These are phyloP conservation scores for Actinostola sp. DNA, from an alignment of 92 coral and sea anemone genomes.

Conservation along the genomic window DNA sequence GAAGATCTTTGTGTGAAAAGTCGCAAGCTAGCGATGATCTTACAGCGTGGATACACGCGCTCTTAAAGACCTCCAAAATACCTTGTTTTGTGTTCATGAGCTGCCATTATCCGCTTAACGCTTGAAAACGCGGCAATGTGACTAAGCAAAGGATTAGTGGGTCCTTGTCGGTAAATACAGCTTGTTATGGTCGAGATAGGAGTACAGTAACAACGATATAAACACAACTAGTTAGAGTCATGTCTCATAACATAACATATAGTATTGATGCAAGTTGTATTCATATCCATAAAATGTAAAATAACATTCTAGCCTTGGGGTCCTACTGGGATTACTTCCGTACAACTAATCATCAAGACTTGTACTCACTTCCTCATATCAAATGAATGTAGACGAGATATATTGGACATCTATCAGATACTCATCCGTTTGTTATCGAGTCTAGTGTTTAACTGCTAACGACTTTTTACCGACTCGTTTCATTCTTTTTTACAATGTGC, in stretches of 20 bases:
- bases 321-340: slow-evolving; percentile 36
- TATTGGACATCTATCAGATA: slow-evolving; percentile 2
- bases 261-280: too few relatives aligned
- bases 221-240: too few relatives aligned
- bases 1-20: slow-evolving; percentile 26
- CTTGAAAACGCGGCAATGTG: slow-evolving; percentile 34
- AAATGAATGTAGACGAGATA: background rate
- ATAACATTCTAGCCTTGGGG: slow-evolving; percentile 22
- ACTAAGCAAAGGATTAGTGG: slow-evolving; percentile 26
- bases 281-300: too few relatives aligned
- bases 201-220: too few relatives aligned
- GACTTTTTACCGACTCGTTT: background rate
- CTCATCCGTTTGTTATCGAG: slow-evolving; percentile 16
- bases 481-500: too few relatives aligned
- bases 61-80: slow-evolving; percentile 26
- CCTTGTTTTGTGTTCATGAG: slow-evolving; percentile 24
- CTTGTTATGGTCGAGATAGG: slow-evolving; percentile 9
- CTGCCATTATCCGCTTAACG: slow-evolving; percentile 36
- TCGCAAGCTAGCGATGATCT: slow-evolving; percentile 7
- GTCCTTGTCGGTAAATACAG: slow-evolving; percentile 22
- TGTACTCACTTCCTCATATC: slow-evolving; percentile 23
- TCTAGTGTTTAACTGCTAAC: slow-evolving; percentile 26
- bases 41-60: slow-evolving; percentile 37
- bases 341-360: slow-evolving; percentile 14
- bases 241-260: too few relatives aligned